Base-by-base conservation (phyloP, 2,797 vertebrate species). In the Pangasius larnaudii region DNA sequence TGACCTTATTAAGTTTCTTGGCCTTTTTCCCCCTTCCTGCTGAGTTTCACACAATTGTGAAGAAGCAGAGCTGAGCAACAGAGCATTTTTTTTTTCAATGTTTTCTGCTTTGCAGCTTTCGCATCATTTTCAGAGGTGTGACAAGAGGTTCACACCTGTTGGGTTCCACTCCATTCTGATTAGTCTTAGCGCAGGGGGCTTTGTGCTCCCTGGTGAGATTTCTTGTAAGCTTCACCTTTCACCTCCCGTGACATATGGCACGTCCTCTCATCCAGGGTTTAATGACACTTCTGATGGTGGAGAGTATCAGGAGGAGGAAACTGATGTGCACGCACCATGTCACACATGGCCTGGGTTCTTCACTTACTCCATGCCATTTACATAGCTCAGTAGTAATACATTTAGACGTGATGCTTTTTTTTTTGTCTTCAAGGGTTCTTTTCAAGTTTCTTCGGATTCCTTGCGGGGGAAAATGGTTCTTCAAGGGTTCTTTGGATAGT, bases 51-150 rank as follows among this genome's bases (percentile, higher is more conserved):
- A 86, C 56, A 0, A 85, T 59, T 13, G 18, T 56, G 9, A 71
- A 78, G 9, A 71, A 78, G 74, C n/a, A 0, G 30, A 24, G 33
- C 14, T 58, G 24, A 63, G 58, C 78, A 24, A 0, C 33, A 80
- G 27, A 19, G 13, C 7, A 3, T 24, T 85, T 72, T 36, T 72
- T 36, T 39, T 2, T 33, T 39, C 39, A 39, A 1, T 49, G 24
- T 27, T 6, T 72, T 71, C 42, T 51, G 16, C 84, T 88, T 86
- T 89, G 67, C 88, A 86, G 72, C 61, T 51, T 42, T 85, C 30
- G 24, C 87, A 65, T 58, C 18, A 18, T 84, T 77, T 65, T 86
- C 7, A 65, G 71, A 87, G 65, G 84, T 89, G 89, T 91, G 86
- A 91, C 71, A 86, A 88, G 42, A 36, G 36, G 36, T 10, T 3